Evolutionary conservation across 1,140 invertebrate species (phyloP), one percentile per base, ranked within the genome.

Genomic region (Drosophila funebris): DNA sequence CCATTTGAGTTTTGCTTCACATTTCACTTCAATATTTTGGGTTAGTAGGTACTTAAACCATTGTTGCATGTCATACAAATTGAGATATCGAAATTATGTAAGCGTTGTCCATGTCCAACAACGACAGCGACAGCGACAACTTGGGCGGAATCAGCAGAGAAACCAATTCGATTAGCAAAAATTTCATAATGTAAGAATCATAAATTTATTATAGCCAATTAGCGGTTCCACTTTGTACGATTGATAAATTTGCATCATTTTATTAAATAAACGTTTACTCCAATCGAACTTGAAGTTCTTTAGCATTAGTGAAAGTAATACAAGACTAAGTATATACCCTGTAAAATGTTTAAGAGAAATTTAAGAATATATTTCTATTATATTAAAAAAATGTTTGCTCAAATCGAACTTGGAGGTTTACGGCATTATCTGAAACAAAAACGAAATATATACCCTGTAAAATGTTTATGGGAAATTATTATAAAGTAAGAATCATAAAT

Each of bases 241-340:
- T 48, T 48, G 4, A 48, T 48, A 27, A 29, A 29, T 27, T 48
- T 3, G n/a, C 27, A 29, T 27, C n/a, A 20, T 11, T 43, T 43
- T 43, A 43, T 18, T 43, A 18, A 43, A 43, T 14, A 43, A 37
- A 75, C n/a, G 54, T 77, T 74, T 61, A 31, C 29, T 31, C 29
- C 29, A 9, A n/a, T 31, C 29, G 9, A 29, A 29, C 27, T 29
- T 29, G n/a, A n/a, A n/a, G n/a, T n/a, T n/a, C n/a, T n/a, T n/a
- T n/a, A n/a, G n/a, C n/a, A n/a, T n/a, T n/a, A n/a, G n/a, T n/a
- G n/a, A n/a, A n/a, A n/a, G n/a, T n/a, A n/a, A 24, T n/a, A n/a
- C n/a, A n/a, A n/a, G n/a, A n/a, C n/a, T n/a, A n/a, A n/a, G n/a
- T n/a, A n/a, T n/a, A n/a, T n/a, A n/a, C n/a, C n/a, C n/a, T n/a